Base-by-base conservation (phyloP, 2,797 vertebrate species). In the Centropyge bicolor region DNA sequence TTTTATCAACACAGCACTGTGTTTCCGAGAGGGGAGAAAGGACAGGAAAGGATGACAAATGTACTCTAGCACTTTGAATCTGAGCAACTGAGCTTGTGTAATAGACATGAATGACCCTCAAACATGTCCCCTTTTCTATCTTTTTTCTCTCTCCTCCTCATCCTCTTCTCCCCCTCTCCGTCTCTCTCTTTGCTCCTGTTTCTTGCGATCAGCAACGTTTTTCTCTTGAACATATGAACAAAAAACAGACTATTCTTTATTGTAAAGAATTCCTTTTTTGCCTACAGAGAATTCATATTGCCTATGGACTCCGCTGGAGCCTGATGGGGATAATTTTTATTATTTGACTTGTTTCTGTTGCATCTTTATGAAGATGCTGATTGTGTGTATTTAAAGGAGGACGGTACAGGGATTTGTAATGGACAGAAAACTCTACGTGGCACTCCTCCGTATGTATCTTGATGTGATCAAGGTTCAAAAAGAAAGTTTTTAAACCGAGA, bases 1-100 rank as follows among this genome's bases (percentile, higher is more conserved):
- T 83, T 88, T 87, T 84, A 76, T 68, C 69, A 65, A 81, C 84
- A 93, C 95, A 88, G 89, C 95, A 96, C 95, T 96, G 91, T 96
- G 95, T 96, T 96, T 96, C 94, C 35, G 27, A 72, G 81, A 78
- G 61, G 52, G 74, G 94, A 91, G 95, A 94, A 94, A 93, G 95
- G 88, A 87, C 87, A 86, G 82, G 87, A 80, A 81, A 66, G 86
- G 86, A 87, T 36, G 86, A 91, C 90, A 88, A 61, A 93, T 90
- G 96, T 97, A 96, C 97, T 97, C 96, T 95, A 98, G 97, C 98
- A 99, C 97, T 99, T 98, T 98, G 96, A 97, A 98, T 96, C 96
- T 95, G 96, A 97, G 96, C 96, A 95, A 96, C 95, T 96, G 96
- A 95, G 96, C 96, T 96, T 96, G 96, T 96, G 96, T 97, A 95